Evolutionary conservation across 2,113 vertebrate species (phyloP).

Genomic region (crab-eating macaque (Macaca fascicularis)): DNA sequence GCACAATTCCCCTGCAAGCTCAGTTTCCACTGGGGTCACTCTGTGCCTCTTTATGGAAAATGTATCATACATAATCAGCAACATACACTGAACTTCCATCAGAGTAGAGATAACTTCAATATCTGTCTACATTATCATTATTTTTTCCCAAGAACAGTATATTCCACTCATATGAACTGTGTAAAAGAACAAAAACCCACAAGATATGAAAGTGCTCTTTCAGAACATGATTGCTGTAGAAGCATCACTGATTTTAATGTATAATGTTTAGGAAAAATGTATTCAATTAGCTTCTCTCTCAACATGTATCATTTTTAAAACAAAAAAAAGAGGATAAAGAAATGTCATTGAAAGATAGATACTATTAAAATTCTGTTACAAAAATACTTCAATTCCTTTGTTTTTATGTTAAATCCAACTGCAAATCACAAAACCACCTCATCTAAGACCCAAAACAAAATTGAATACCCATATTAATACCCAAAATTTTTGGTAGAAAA

Average conservation of each 20-base stretch:
- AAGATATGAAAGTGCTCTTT: not conserved
- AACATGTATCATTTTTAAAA: slow-evolving; percentile 12
- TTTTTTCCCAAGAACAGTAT: not conserved
- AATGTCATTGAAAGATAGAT: slow-evolving; percentile 13
- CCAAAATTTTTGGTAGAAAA: slow-evolving; percentile 1
- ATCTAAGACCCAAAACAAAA: slow-evolving; percentile 14
- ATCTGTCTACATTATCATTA: not conserved
- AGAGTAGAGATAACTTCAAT: not conserved
- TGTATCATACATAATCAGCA: not conserved
- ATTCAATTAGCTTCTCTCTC: not conserved
- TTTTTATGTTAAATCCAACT: slow-evolving; percentile 52
- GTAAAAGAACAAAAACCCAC: not conserved
- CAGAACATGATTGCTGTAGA: slow-evolving; percentile 14
- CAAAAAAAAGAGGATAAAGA: slow-evolving; percentile 2
- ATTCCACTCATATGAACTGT: not conserved
- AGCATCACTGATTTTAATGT: not conserved
- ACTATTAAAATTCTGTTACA: slow-evolving; percentile 34
- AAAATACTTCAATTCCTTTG: not conserved
- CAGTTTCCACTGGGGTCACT: not conserved
- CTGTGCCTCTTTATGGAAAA: not conserved
- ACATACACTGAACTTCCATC: not conserved
- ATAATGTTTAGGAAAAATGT: not conserved
- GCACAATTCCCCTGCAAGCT: not conserved
- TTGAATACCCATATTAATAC: not conserved
- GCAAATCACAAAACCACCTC: slow-evolving; percentile 30